phyloP scores from a whole-genome alignment of 2,888 invertebrate genomes.

The Ganaspis brasiliensis region DNA sequence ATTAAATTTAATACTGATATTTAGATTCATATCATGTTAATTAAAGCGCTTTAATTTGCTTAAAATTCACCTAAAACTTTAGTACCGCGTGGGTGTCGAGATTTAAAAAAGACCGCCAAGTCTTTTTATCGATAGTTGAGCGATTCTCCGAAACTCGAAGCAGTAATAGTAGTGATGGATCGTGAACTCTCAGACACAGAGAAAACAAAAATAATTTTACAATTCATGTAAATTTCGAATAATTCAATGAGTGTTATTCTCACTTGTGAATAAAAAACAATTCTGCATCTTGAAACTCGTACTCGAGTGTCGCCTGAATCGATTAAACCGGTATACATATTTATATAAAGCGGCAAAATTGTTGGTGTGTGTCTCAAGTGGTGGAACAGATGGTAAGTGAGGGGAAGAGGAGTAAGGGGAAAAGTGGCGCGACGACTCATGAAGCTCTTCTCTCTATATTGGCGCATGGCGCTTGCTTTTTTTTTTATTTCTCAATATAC shows the following conservation, averaged over 20 bases:
- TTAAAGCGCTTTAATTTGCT: too few species aligned
- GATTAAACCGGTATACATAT: conserved; percentile 11
- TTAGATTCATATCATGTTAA: too few species aligned
- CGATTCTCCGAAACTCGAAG: conserved; percentile 9
- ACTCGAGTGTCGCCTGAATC: conserved; percentile 1
- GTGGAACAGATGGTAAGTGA: not conserved
- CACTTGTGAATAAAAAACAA: not conserved
- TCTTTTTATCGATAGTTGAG: not conserved
- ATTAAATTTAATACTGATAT: too few species aligned
- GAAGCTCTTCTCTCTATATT: not conserved
- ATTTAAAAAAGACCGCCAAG: conserved; percentile 31
- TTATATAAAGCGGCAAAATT: conserved; percentile 16
- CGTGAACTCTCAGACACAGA: conserved; percentile 1
- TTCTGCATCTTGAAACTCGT: not conserved
- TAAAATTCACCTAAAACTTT: too few species aligned
- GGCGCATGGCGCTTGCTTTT: conserved; percentile 25
- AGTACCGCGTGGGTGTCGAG: not conserved
- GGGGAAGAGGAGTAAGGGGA: conserved; percentile 5
- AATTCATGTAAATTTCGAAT: conserved; percentile 18
- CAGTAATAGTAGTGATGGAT: not conserved
- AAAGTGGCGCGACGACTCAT: conserved; percentile 23
- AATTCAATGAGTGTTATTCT: conserved; percentile 4
- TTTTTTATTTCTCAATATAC: not conserved
- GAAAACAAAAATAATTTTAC: conserved; percentile 11
- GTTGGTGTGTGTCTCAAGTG: not conserved